Evolutionary conservation across 2,888 invertebrate genomes (phyloP).

Genomic region (Euzetes globulus): DNA sequence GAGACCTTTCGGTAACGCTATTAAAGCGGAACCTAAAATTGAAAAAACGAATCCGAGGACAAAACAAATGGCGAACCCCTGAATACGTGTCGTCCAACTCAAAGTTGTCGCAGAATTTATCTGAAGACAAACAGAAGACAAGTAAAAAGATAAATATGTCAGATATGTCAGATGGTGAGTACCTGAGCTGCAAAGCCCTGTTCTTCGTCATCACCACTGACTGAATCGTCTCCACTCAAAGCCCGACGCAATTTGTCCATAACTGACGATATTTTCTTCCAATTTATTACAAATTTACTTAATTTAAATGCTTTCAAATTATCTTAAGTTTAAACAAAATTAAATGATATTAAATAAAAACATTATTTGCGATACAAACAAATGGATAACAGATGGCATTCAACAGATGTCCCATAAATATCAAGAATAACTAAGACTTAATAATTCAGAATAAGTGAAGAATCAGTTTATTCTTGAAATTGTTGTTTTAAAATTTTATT

Average conservation of each 20-base stretch:
- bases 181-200: constrained; percentile 36
- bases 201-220: constrained; percentile 39
- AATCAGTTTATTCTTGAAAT: neutral
- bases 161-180: neutral
- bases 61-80: constrained; percentile 73
- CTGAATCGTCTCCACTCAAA: constrained; percentile 41
- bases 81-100: constrained; percentile 76
- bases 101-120: constrained; percentile 52
- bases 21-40: constrained; percentile 55
- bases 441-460: neutral
- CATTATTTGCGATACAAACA: neutral
- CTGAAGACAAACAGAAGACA: neutral
- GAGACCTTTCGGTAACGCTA: constrained; percentile 51
- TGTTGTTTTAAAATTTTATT: neutral
- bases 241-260: constrained; percentile 43
- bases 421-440: neutral
- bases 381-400: neutral
- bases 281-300: neutral
- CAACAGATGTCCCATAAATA: too few species aligned
- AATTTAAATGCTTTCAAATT: neutral
- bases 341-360: neutral
- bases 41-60: constrained; percentile 66
- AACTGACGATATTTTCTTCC: neutral
- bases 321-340: neutral
- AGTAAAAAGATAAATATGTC: neutral